Evolutionary conservation across 2,888 invertebrate genomes (phyloP).

Genomic region (Crematogaster levior): DNA sequence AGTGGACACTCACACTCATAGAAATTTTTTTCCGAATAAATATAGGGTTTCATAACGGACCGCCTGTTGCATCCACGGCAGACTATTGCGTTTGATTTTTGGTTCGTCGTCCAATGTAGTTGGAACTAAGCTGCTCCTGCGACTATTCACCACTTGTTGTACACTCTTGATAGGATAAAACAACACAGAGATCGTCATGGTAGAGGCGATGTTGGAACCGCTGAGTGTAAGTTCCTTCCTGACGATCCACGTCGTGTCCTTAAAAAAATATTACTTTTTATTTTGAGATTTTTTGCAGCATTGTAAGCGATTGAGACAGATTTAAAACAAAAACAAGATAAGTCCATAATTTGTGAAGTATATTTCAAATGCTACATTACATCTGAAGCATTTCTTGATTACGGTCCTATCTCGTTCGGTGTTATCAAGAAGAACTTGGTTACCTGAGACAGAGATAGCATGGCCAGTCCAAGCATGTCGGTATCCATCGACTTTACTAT

Average conservation of each 20-base stretch:
- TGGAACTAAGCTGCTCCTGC: constrained; percentile 78
- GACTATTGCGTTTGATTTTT: constrained; percentile 82
- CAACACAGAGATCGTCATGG: constrained; percentile 86
- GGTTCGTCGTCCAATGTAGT: constrained; percentile 79
- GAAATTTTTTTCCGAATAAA: constrained; percentile 39
- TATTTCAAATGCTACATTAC: neutral
- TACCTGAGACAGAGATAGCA: constrained; percentile 85
- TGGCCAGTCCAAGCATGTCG: constrained; percentile 86
- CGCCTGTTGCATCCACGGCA: constrained; percentile 85
- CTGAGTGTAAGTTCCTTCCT: constrained; percentile 80
- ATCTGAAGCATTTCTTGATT: neutral
- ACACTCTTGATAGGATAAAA: constrained; percentile 86
- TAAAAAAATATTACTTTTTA: constrained; percentile 2
- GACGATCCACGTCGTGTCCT: constrained; percentile 81
- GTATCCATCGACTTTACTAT: constrained; percentile 86
- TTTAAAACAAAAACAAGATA: neutral
- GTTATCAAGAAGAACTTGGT: neutral
- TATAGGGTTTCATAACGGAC: constrained; percentile 71
- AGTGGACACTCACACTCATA: neutral
- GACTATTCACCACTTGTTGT: constrained; percentile 77
- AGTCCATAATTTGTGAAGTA: neutral
- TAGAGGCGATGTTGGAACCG: constrained; percentile 80
- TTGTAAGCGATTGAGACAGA: neutral
- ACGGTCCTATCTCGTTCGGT: neutral
- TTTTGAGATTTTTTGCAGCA: neutral